Conservation (phyloP, 2,113 vertebrate genomes). For the Pollimyrus isidori region DNA sequence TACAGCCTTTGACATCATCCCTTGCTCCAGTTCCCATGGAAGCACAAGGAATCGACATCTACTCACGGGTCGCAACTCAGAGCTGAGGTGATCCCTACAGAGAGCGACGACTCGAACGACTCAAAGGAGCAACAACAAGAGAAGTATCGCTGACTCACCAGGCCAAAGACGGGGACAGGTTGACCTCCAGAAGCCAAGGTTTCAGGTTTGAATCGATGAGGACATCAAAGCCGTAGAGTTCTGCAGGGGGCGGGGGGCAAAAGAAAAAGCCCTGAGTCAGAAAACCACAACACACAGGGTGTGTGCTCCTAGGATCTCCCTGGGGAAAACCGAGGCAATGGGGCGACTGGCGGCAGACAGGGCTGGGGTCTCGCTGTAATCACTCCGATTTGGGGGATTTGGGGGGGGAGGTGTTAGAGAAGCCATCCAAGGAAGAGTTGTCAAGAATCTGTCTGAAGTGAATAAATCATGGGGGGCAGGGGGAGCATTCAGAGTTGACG, state of each 20-base stretch:
- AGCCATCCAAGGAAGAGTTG: neutral
- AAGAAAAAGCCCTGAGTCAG: neutral
- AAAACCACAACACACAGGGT: neutral
- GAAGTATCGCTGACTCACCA: slow-evolving; percentile 69
- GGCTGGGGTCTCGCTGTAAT: neutral
- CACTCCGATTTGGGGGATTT: neutral
- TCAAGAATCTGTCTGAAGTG: neutral
- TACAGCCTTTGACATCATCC: neutral
- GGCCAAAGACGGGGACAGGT: slow-evolving; percentile 89
- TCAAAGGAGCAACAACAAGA: neutral
- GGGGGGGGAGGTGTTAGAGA: neutral
- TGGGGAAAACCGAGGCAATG: neutral
- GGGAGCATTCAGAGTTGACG: slow-evolving; percentile 7
- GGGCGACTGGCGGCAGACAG: neutral
- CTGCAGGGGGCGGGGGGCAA: slow-evolving; percentile 52
- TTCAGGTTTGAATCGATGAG: slow-evolving; percentile 91
- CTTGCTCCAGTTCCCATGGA: neutral
- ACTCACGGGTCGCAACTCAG: neutral
- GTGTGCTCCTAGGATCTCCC: neutral
- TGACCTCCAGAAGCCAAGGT: slow-evolving; percentile 95
- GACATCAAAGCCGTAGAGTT: slow-evolving; percentile 96
- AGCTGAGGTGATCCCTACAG: neutral
- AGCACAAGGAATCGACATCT: slow-evolving; percentile 6
- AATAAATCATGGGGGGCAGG: slow-evolving; percentile 8
- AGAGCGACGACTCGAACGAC: neutral